Evolutionary conservation across 2,797 vertebrate genomes (phyloP).

Genomic region (Tarsius wallacei): DNA sequence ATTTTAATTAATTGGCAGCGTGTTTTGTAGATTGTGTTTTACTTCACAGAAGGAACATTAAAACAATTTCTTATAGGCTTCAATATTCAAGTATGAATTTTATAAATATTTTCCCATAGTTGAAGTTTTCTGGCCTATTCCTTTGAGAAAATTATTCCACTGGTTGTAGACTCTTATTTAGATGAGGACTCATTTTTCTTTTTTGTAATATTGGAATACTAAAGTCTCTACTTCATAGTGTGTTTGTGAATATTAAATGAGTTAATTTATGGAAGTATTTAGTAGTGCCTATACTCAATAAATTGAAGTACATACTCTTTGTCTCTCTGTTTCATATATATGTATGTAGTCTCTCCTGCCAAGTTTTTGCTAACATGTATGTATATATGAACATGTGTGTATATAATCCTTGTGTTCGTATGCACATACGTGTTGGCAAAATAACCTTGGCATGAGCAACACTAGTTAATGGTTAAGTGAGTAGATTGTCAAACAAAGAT

Average conservation of each 20-base stretch:
- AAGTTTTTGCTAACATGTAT: conserved; percentile 9
- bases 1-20: background rate
- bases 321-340: background rate
- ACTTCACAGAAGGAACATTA: background rate
- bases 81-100: conserved; percentile 24
- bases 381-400: background rate
- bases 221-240: background rate
- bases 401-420: conserved; percentile 28
- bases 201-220: conserved; percentile 52
- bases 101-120: conserved; percentile 54
- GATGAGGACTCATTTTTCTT: background rate
- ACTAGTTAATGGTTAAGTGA: conserved; percentile 6
- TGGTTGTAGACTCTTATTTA: conserved; percentile 63
- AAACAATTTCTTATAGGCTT: background rate
- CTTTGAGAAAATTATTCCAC: conserved; percentile 6
- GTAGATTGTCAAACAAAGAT: background rate
- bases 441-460: background rate
- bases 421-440: background rate
- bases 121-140: conserved; percentile 46
- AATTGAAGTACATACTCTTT: background rate
- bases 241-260: conserved; percentile 46
- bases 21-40: conserved; percentile 34
- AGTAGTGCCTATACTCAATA: background rate
- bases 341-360: background rate
- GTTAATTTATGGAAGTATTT: background rate